Base-by-base conservation (phyloP, 2,797 vertebrate species). In the Cephalopachus bancanus region DNA sequence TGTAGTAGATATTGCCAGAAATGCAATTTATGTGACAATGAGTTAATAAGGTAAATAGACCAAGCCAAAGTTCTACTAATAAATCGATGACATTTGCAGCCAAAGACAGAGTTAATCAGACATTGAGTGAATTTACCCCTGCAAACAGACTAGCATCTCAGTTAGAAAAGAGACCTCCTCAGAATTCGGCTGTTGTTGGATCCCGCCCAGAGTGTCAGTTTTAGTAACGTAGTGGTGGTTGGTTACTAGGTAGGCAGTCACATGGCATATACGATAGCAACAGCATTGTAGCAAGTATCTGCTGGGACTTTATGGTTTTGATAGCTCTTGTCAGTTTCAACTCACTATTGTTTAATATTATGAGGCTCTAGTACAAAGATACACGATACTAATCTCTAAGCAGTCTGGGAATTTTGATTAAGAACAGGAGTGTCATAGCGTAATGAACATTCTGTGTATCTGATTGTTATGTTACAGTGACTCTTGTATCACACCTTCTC, bases 81-180 rank as follows among this genome's bases (percentile, higher is more conserved):
- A 92, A 94, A 83, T 64, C 33, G 69, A 0, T 74, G 85, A 86
- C 37, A 17, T 76, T 89, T 69, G 5, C 24, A 81, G 60, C 20
- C 59, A 89, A 75, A 89, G 4, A n/a, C 53, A 81, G 60, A 88
- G 67, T 69, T 95, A 91, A 86, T 16, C 57, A 83, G 15, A 28
- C 44, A 24, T 4, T 30, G 33, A 62, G 4, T 55, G 87, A 55
- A 74, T 12, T 26, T 85, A 64, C n/a, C 78, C 10, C 20, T 64
- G 59, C n/a, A 65, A 83, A 67, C 7, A 51, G 10, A 59, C 6
- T 51, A 28, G 37, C 64, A 30, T 91, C 51, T 90, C 51, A 62
- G 37, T 4, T 55, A 79, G 12, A 78, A n/a, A 83, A 88, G 57
- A 83, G 28, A 79, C 62, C 30, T 53, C 10, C 28, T 76, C 1